Percentiles rank a stretch among this genome's conserved stretches.
These are phyloP conservation scores for Drosophila helvetica DNA, from an alignment of 2,888 invertebrate species.

Conservation along the genomic window DNA sequence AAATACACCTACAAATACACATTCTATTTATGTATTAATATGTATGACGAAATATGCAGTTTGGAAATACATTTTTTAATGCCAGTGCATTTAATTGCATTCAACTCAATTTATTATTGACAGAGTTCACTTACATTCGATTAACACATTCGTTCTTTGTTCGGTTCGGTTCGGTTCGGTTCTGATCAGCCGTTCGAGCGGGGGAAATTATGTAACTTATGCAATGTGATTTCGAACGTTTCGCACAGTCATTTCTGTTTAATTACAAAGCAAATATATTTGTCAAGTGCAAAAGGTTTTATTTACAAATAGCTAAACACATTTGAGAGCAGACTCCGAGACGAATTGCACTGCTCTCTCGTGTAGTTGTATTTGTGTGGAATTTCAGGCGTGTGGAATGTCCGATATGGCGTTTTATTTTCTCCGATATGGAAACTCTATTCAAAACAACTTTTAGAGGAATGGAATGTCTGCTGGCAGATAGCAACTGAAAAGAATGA, in stretches of 20 bases:
- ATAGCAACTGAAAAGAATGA: background rate
- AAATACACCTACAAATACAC: background rate
- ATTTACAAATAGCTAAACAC: slow-evolving; percentile 1
- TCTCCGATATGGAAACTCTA: background rate
- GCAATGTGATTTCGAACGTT: slow-evolving; percentile 13
- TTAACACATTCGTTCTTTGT: slow-evolving; percentile 29
- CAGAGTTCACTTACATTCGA: slow-evolving; percentile 39
- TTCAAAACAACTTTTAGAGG: background rate
- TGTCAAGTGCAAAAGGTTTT: slow-evolving; percentile 10
- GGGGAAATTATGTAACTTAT: slow-evolving; percentile 35
- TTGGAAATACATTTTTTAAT: slow-evolving; percentile 9
- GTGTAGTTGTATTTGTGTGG: background rate
- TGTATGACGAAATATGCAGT: slow-evolving; percentile 30
- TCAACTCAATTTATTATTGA: slow-evolving; percentile 41
- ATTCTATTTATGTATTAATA: background rate
- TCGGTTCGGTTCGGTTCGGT: slow-evolving; percentile 17
- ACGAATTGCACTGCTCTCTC: background rate
- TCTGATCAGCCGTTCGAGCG: slow-evolving; percentile 6
- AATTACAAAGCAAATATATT: slow-evolving; percentile 16
- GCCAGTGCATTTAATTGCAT: slow-evolving; percentile 20
- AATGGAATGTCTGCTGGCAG: background rate
- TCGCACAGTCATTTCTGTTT: slow-evolving; percentile 6
- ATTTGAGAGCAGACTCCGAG: background rate
- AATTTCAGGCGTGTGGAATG: background rate
- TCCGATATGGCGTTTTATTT: background rate